Evolutionary conservation across 1,140 invertebrate genomes (phyloP), one percentile per base, ranked within the genome.

Genomic region (Aphelinus certus): DNA sequence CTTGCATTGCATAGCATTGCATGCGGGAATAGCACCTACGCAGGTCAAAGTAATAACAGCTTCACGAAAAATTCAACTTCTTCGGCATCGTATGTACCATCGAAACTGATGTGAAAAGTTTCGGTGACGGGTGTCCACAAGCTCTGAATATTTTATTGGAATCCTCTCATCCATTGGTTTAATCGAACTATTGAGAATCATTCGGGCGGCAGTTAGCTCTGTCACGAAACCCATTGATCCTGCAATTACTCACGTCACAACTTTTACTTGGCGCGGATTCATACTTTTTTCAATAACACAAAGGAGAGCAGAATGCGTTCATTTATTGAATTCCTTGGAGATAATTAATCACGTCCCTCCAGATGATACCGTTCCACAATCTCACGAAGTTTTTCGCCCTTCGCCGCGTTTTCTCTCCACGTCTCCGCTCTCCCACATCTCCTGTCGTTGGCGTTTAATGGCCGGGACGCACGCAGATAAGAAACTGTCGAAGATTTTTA

Each of bases 401-500:
- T 6, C 26, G 3, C 3, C 3, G 3, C 56, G 7, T n/a, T 68
- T 58, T 49, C 49, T 56, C 4, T 48, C 45, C 2, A 46, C 72
- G 72, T 69, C 76, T 75, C 71, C 57, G 58, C 71, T 57, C 69
- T 61, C 61, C 68, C 60, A 56, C 7, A 51, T 62, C 46, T 42
- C 57, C 45, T 49, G 3, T 61, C 46, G 9, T 4, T 60, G 46
- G n/a, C 56, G 3, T 70, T 70, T 55, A 67, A 56, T 46, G 42
- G 56, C 49, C 10, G 51, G 53, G 9, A 9, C 65, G 53, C 64
- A 55, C 49, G 64, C 51, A 55, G 7, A 68, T 48, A 58, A 68
- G 56, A n/a, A 58, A 58, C 66, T 48, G 66, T 68, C 66, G 66
- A 68, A 68, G 66, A 58, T 68, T 68, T 68, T 68, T 68, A 58